Evolutionary conservation across 1,140 invertebrate genomes (phyloP), one percentile per base, ranked within the genome.

Genomic region (Brachionus manjavacas): DNA sequence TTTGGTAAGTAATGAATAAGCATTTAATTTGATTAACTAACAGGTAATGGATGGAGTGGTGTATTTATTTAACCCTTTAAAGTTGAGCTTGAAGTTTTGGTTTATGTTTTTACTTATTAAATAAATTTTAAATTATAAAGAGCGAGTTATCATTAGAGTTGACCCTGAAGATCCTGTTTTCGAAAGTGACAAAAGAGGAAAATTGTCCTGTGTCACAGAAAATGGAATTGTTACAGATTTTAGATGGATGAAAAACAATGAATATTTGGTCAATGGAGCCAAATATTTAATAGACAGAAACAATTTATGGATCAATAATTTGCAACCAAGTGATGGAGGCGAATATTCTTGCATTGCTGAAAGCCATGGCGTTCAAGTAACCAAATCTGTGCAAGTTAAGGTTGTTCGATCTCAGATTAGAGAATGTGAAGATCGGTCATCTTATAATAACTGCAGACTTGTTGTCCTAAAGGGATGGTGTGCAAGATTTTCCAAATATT

Each of bases 401-500:
- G 52, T 64, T 14, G 35, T 60, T 23, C 35, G 64, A 41, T 7
- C 55, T 9, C 7, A n/a, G 8, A 81, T 23, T 35, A 68, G 11
- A 9, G 64, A 81, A 20, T 81, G 79, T 8, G 64, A 81, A 31
- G 79, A 81, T 64, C 28, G 41, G 12, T 60, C 79, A 46, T 81
- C 79, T 41, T 81, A 81, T 64, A 60, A 46, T 64, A 64, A 81
- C 39, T 81, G 79, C 35, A 60, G 60, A 64, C 60, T 81, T 31
- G 79, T 81, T 20, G 79, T 68, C 2, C 2, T 55, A 14, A 60
- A 39, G 55, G 79, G 79, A 16, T 46, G 55, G n/a, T 81, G 79
- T 46, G 7, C 14, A 12, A 81, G 35, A 81, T 81, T 16, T 41
- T 23, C 35, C 16, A 60, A 60, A 14, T 81, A 43, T 28, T 81